Evolutionary conservation across 2,113 vertebrate species (phyloP).

Genomic region (Rhodinocichla rosea): DNA sequence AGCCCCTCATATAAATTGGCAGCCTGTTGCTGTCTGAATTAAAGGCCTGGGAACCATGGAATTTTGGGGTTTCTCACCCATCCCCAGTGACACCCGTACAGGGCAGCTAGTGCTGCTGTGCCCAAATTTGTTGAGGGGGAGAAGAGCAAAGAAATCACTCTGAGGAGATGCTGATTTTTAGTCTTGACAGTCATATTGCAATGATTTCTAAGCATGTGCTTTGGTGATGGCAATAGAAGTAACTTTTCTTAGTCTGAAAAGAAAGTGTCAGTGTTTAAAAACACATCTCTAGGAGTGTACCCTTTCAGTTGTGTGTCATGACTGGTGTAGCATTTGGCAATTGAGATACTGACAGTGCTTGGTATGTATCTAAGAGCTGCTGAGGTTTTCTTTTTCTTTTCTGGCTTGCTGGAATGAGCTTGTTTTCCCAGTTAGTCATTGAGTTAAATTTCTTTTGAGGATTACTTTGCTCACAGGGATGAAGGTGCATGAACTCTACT

Average conservation of each 20-base stretch:
- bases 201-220: not conserved
- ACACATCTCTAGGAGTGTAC: not conserved
- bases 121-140: fast-evolving
- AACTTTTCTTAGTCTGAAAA: not conserved
- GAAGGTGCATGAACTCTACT: not conserved
- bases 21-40: not conserved
- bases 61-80: not conserved
- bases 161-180: not conserved
- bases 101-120: not conserved
- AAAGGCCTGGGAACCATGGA: fast-evolving
- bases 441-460: not conserved
- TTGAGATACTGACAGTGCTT: not conserved
- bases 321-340: not conserved
- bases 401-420: not conserved
- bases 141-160: not conserved
- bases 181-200: not conserved
- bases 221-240: not conserved
- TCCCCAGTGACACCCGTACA: not conserved
- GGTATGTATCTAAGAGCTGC: not conserved
- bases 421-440: not conserved
- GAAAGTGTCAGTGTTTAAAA: not conserved
- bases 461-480: not conserved
- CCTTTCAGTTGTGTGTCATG: not conserved
- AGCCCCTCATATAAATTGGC: not conserved
- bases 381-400: not conserved